phyloP scores from a whole-genome alignment of 2,888 invertebrate genomes.

The Catocala sponsa region DNA sequence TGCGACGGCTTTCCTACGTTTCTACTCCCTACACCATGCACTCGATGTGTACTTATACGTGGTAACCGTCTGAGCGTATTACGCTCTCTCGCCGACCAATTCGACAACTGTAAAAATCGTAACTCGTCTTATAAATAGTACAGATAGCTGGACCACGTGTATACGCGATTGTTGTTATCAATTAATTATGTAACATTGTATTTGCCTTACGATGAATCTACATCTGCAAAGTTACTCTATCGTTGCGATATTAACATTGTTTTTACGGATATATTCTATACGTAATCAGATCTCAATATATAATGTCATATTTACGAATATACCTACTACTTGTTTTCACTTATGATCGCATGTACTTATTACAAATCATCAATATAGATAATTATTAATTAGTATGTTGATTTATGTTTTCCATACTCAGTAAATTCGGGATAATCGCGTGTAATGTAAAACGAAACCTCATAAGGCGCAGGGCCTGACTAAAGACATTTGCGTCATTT shows the following conservation, averaged over 20 bases:
- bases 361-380: background rate
- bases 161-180: slow-evolving; percentile 14
- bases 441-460: slow-evolving; percentile 18
- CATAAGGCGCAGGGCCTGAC: slow-evolving; percentile 10
- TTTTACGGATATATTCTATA: slow-evolving; percentile 24
- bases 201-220: slow-evolving; percentile 17
- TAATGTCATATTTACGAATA: background rate
- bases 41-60: slow-evolving; percentile 44
- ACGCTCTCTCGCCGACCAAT: slow-evolving; percentile 27
- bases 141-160: slow-evolving; percentile 21
- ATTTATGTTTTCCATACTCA: background rate
- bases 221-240: slow-evolving; percentile 18
- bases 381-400: background rate
- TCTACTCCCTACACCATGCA: slow-evolving; percentile 69
- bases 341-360: background rate
- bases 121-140: slow-evolving; percentile 18
- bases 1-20: slow-evolving; percentile 77
- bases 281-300: slow-evolving; percentile 17
- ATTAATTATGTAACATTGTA: slow-evolving; percentile 25
- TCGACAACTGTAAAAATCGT: slow-evolving; percentile 19
- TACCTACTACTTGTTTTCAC: background rate
- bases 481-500: slow-evolving; percentile 38
- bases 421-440: slow-evolving; percentile 12
- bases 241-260: slow-evolving; percentile 37
- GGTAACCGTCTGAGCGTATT: slow-evolving; percentile 16